These are phyloP conservation scores for Alosa sapidissima DNA, from an alignment of 2,797 vertebrate genomes.

Conservation along the genomic window DNA sequence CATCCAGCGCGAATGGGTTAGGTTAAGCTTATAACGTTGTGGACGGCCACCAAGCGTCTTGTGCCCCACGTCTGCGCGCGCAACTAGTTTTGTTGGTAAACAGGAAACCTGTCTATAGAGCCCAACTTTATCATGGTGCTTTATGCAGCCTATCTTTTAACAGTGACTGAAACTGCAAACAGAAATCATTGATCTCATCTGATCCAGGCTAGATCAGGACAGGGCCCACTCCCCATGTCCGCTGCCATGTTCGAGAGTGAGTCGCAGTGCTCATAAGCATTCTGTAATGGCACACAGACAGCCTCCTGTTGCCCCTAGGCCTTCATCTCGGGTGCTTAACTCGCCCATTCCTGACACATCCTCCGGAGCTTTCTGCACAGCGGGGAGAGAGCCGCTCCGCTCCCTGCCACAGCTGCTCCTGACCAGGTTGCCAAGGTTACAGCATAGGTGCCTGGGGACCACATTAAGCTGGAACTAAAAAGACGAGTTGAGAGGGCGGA, in stretches of 20 bases:
- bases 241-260: not conserved
- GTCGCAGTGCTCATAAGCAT: constrained; percentile 17
- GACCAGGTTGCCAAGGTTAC: constrained; percentile 49
- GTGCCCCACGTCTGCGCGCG: too few relatives aligned
- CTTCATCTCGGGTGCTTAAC: constrained; percentile 33
- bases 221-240: not conserved
- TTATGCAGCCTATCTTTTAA: too few relatives aligned
- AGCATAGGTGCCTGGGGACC: constrained; percentile 32
- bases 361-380: constrained; percentile 31
- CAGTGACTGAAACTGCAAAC: too few relatives aligned
- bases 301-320: constrained; percentile 13
- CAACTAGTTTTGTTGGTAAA: too few relatives aligned
- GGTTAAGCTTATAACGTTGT: too few relatives aligned
- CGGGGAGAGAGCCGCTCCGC: constrained; percentile 37
- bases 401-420: constrained; percentile 31
- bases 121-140: not conserved
- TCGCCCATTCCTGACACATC: constrained; percentile 40
- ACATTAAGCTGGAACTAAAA: constrained; percentile 34
- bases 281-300: constrained; percentile 4
- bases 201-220: not conserved
- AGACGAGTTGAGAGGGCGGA: not conserved
- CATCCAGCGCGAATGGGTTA: too few relatives aligned
- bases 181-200: not conserved
- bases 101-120: too few relatives aligned
- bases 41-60: too few relatives aligned